These are phyloP conservation scores for Mellilla xanthometata DNA, from an alignment of 2,888 invertebrate genomes.

Conservation along the genomic window DNA sequence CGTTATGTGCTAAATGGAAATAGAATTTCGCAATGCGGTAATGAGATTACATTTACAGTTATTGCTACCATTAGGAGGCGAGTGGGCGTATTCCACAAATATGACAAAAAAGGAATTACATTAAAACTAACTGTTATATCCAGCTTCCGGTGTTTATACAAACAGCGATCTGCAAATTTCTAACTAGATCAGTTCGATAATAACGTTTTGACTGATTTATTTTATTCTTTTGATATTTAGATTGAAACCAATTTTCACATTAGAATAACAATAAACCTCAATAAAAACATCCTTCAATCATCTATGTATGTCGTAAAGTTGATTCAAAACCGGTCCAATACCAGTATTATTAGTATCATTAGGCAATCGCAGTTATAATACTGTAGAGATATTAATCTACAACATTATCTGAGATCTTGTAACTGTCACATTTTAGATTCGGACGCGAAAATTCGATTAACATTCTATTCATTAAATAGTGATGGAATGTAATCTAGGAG, in stretches of 20 bases:
- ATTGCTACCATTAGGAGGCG: slow-evolving; percentile 53
- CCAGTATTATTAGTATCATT: slow-evolving; percentile 42
- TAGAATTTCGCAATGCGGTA: slow-evolving; percentile 64
- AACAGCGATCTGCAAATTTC: background rate
- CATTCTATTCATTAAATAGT: slow-evolving; percentile 59
- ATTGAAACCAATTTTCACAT: slow-evolving; percentile 29
- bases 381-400: slow-evolving; percentile 55
- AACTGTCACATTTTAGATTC: slow-evolving; percentile 51
- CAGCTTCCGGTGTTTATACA: background rate
- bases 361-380: slow-evolving; percentile 43
- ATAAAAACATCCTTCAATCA: slow-evolving; percentile 26
- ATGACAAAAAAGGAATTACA: slow-evolving; percentile 18
- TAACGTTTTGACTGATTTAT: slow-evolving; percentile 18
- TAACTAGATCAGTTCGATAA: slow-evolving; percentile 14
- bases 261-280: slow-evolving; percentile 25
- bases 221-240: slow-evolving; percentile 8
- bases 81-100: slow-evolving; percentile 52
- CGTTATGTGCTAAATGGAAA: slow-evolving; percentile 63
- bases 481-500: slow-evolving; percentile 56
- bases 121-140: background rate
- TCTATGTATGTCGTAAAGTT: slow-evolving; percentile 25
- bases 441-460: slow-evolving; percentile 59
- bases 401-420: slow-evolving; percentile 54
- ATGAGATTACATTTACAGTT: slow-evolving; percentile 64
- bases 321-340: slow-evolving; percentile 41